Evolutionary conservation across 2,888 invertebrate species (phyloP), one percentile per base, ranked within the genome.

Genomic region (Chrysolina haemoptera): DNA sequence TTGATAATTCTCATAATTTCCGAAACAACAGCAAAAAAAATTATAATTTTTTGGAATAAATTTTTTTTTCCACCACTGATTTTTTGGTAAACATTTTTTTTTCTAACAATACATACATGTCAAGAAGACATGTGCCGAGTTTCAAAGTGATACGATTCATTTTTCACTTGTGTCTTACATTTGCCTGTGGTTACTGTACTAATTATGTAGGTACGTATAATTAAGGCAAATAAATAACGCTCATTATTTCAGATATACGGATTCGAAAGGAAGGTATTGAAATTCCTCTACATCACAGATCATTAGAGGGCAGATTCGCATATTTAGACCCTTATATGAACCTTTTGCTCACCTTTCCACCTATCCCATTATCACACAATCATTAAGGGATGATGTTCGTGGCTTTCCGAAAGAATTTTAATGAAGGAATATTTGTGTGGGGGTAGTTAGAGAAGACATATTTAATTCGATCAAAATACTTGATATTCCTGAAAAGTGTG

Each of bases 331-430:
- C 43, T 63, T 41, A 63, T 11, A 18, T 63, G 22, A 27, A 65
- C 64, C 64, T 22, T 65, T 46, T 16, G 27, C 48, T 65, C 22
- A 35, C 64, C 43, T 65, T 22, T 65, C 18, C 64, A 14, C 22
- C 27, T 48, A 18, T 22, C 46, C 64, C 43, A 43, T 63, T 63
- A 63, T 63, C 35, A 43, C 10, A 18, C 40, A 12, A 18, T 40
- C 41, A 63, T 63, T 40, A 43, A 63, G 12, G 20, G 20, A 63
- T 20, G 53, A 53, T 10, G 11, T 53, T 20, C 20, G 22, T 20
- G 53, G 53, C 11, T 53, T 53, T 53, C 11, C 1, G 20, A 53
- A 53, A 53, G 22, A 53, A 53, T 53, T 53, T 53, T 20, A 22
- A 53, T 53, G 6, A 20, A 20, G 53, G 20, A 11, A 53, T 16